Conservation (phyloP, 2,113 vertebrate species). For the Chaetorhynchus papuensis region DNA sequence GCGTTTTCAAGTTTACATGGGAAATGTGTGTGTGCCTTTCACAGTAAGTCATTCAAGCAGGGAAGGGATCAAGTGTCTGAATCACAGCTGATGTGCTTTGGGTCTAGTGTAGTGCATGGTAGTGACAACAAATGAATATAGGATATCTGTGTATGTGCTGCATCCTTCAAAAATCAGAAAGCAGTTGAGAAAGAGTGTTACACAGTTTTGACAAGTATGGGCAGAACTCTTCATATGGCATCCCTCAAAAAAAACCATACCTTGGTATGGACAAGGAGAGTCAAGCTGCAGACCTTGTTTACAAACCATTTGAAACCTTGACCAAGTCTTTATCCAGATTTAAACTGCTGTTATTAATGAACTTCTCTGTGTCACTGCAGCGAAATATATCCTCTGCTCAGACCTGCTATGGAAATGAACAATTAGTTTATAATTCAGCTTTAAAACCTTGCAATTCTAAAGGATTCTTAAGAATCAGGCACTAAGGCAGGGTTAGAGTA, state of each 20-base stretch:
- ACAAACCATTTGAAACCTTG: background rate
- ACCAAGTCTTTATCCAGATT: background rate
- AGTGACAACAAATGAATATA: background rate
- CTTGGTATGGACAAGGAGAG: background rate
- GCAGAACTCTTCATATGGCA: background rate
- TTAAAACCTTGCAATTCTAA: background rate
- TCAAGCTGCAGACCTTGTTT: background rate
- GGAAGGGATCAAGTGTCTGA: background rate
- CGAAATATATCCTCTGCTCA: background rate
- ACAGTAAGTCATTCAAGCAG: background rate
- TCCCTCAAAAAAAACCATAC: background rate
- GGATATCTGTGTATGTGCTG: background rate
- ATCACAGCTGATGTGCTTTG: background rate
- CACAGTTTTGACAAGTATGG: background rate
- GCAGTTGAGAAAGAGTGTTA: background rate
- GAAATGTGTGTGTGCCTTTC: background rate
- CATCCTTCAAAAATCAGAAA: background rate
- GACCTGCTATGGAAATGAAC: background rate
- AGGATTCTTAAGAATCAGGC: background rate
- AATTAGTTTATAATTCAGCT: background rate
- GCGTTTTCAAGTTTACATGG: background rate
- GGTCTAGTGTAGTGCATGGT: background rate
- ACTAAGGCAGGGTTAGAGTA: background rate
- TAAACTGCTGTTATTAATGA: background rate
- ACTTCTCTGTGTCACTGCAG: background rate